These are phyloP conservation scores for Belgica antarctica DNA, from an alignment of 2,888 invertebrate genomes.

Conservation along the genomic window DNA sequence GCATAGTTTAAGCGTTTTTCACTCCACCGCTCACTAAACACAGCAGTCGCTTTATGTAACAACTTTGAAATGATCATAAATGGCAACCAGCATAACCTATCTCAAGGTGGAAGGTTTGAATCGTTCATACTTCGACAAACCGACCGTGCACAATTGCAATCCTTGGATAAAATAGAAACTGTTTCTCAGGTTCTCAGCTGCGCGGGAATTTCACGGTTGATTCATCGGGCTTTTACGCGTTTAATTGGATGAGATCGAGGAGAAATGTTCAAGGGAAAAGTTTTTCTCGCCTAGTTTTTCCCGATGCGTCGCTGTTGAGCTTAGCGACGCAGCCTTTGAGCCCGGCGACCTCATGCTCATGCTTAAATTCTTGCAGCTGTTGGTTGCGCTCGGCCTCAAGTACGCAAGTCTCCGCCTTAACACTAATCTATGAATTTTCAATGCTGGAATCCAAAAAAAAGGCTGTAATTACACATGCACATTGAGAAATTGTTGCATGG, in stretches of 20 bases:
- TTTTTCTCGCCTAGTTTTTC: constrained; percentile 4
- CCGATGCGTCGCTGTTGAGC: not conserved
- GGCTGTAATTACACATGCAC: not conserved
- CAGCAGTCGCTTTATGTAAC: constrained; percentile 1
- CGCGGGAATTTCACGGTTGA: constrained; percentile 34
- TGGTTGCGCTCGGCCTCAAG: not conserved
- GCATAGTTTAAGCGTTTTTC: not conserved
- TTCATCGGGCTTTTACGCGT: not conserved
- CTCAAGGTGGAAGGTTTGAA: constrained; percentile 28
- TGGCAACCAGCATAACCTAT: constrained; percentile 13
- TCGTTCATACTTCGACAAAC: not conserved
- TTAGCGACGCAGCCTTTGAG: too few relatives aligned
- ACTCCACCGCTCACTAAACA: not conserved
- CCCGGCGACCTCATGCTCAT: not conserved
- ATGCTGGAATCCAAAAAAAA: constrained; percentile 4
- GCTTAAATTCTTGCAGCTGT: not conserved
- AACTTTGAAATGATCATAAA: constrained; percentile 31
- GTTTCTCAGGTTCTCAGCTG: not conserved
- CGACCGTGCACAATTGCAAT: not conserved
- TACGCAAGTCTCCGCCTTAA: not conserved
- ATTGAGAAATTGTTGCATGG: not conserved
- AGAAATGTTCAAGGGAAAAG: constrained; percentile 2
- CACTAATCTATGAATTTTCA: constrained; percentile 30
- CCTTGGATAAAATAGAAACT: too few relatives aligned
- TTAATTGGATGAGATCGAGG: constrained; percentile 15